phyloP scores from a whole-genome alignment of 2,888 invertebrate species.

The Amblyjoppa fuscipennis region DNA sequence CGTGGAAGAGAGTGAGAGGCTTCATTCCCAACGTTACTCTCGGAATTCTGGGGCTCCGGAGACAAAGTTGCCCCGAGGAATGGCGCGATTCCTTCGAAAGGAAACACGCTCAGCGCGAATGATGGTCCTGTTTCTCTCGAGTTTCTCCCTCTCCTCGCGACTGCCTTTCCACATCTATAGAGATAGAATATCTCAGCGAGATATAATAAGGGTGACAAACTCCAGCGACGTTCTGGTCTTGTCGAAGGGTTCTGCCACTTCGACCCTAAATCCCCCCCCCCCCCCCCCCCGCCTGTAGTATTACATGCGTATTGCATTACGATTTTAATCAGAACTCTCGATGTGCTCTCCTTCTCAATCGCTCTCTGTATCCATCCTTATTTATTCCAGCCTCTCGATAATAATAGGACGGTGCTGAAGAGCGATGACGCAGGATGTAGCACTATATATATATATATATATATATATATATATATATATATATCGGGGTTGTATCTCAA shows the following conservation, averaged over 20 bases:
- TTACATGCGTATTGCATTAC: constrained; percentile 84
- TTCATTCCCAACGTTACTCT: constrained; percentile 13
- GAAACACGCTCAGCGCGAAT: constrained; percentile 1
- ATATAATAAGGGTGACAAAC: constrained; percentile 28
- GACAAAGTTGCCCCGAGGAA: constrained; percentile 31
- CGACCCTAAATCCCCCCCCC: constrained; percentile 61
- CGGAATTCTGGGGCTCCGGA: constrained; percentile 2
- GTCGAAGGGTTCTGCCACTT: constrained; percentile 60
- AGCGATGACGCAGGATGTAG: constrained; percentile 15
- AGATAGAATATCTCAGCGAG: neutral
- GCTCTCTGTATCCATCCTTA: constrained; percentile 47
- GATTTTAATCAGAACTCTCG: constrained; percentile 80
- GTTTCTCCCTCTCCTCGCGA: neutral
- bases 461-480: neutral
- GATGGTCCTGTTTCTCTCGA: neutral
- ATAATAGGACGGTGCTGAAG: constrained; percentile 70
- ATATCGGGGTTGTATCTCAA: constrained; percentile 39
- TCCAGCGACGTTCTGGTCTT: constrained; percentile 21
- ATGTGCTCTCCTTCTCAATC: constrained; percentile 34
- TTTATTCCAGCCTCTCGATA: constrained; percentile 69
- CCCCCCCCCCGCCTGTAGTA: constrained; percentile 73
- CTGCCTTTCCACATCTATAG: neutral
- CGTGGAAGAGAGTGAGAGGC: neutral
- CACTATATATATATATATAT: neutral
- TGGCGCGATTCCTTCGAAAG: constrained; percentile 19